Evolutionary conservation across 37 sponge, comb jelly and placozoan species (phyloP).

Genomic region (Halichondria panicea): DNA sequence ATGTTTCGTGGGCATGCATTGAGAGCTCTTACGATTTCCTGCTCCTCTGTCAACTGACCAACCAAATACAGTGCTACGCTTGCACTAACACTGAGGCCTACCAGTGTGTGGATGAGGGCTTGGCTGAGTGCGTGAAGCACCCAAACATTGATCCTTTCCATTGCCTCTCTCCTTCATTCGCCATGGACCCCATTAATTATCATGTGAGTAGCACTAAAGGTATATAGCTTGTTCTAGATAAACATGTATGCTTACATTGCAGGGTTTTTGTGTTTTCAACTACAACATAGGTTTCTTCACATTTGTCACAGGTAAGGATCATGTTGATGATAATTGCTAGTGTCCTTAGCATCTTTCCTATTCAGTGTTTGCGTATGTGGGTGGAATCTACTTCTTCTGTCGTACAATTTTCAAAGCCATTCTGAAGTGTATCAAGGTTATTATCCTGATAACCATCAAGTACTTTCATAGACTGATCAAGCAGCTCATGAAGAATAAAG

Average conservation of each 20-base stretch:
- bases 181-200: not conserved
- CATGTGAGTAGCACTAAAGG: not conserved
- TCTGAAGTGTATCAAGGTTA: constrained; percentile 11
- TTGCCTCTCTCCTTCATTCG: constrained; percentile 11
- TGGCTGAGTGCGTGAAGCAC: not conserved
- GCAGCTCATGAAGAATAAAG: too few relatives aligned
- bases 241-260: not conserved
- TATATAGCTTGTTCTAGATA: not conserved
- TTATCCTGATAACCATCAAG: not conserved
- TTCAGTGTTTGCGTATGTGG: constrained; percentile 38
- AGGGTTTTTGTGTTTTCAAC: constrained; percentile 45
- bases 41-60: constrained; percentile 29
- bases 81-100: not conserved
- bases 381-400: constrained; percentile 37
- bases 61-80: constrained; percentile 25
- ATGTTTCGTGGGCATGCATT: constrained; percentile 24
- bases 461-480: too few relatives aligned
- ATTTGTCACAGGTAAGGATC: constrained; percentile 9
- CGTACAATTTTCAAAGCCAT: constrained; percentile 18
- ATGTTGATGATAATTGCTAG: not conserved
- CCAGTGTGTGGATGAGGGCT: not conserved
- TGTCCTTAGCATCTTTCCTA: not conserved
- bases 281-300: constrained; percentile 38
- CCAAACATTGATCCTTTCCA: not conserved
- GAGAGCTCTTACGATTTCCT: not conserved